phyloP scores from a whole-genome alignment of 2,797 vertebrate genomes.

The Hydrophis major region DNA sequence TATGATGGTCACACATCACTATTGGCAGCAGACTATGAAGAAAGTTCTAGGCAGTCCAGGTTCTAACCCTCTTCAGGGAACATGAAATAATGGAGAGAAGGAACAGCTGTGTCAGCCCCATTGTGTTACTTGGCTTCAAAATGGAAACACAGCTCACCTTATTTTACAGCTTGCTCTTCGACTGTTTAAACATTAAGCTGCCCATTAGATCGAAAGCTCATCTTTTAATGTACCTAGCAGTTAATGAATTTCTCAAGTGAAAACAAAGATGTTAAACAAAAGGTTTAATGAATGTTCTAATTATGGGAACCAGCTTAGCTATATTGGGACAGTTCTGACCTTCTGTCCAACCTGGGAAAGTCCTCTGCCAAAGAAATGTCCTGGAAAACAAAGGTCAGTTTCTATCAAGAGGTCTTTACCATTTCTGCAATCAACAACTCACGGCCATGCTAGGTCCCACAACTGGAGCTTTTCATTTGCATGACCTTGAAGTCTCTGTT shows the following conservation, averaged over 20 bases:
- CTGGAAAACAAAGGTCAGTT: conserved; percentile 47
- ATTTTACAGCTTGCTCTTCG: conserved; percentile 25
- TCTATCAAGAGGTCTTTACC: conserved; percentile 38
- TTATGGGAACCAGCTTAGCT: conserved; percentile 15
- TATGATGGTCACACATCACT: not conserved
- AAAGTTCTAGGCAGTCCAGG: not conserved
- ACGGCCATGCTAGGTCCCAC: conserved; percentile 35
- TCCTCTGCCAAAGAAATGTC: conserved; percentile 34
- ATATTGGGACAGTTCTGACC: conserved; percentile 17
- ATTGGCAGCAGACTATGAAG: not conserved
- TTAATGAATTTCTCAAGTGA: conserved; percentile 55
- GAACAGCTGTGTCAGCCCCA: not conserved
- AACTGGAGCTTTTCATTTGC: conserved; percentile 22
- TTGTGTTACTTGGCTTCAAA: not conserved
- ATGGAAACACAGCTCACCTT: conserved; percentile 33
- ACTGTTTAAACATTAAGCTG: not conserved
- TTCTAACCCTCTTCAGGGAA: not conserved
- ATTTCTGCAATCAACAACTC: conserved; percentile 41
- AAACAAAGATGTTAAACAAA: conserved; percentile 43
- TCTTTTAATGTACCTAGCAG: conserved; percentile 32
- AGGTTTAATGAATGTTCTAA: conserved; percentile 43
- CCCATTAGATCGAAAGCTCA: conserved; percentile 28
- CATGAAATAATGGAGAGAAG: not conserved
- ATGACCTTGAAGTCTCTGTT: conserved; percentile 46
- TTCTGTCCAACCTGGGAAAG: conserved; percentile 25